Evolutionary conservation across 2,888 invertebrate species (phyloP).

Genomic region (Dryobota labecula): DNA sequence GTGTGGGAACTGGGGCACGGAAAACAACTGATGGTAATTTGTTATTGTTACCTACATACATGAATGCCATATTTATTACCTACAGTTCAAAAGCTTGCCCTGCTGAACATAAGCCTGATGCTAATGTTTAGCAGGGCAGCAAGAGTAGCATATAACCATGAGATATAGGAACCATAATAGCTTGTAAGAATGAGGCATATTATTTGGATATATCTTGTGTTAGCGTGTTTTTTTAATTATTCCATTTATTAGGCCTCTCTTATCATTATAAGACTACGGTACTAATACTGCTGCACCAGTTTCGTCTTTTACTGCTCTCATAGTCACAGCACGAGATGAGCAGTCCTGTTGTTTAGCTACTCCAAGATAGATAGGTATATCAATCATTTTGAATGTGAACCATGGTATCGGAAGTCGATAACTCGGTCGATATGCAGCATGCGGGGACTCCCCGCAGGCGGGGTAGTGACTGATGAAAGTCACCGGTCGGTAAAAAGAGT

Average conservation of each 20-base stretch:
- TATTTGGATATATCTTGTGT: background rate
- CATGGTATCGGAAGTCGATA: background rate
- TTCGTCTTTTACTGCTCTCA: background rate
- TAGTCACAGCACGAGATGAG: too few species aligned
- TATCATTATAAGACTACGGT: background rate
- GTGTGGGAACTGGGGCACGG: conserved; percentile 40
- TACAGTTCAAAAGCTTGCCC: background rate
- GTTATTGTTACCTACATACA: conserved; percentile 30
- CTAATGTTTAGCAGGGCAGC: too few species aligned
- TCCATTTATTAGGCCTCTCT: background rate
- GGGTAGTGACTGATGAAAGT: too few species aligned
- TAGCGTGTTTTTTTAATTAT: too few species aligned
- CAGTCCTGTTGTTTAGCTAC: background rate
- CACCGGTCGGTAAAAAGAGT: too few species aligned
- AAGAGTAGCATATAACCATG: background rate
- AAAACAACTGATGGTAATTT: conserved; percentile 29
- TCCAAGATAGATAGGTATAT: background rate
- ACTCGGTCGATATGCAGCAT: too few species aligned
- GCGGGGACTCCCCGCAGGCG: too few species aligned
- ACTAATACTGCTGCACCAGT: background rate
- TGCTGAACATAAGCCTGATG: background rate
- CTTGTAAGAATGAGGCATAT: background rate
- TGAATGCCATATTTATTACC: conserved; percentile 7
- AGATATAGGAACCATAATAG: too few species aligned
- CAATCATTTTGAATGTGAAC: background rate